Evolutionary conservation across 2,113 vertebrate genomes (phyloP), one percentile per base, ranked within the genome.

Genomic region (Dipodomys merriami): DNA sequence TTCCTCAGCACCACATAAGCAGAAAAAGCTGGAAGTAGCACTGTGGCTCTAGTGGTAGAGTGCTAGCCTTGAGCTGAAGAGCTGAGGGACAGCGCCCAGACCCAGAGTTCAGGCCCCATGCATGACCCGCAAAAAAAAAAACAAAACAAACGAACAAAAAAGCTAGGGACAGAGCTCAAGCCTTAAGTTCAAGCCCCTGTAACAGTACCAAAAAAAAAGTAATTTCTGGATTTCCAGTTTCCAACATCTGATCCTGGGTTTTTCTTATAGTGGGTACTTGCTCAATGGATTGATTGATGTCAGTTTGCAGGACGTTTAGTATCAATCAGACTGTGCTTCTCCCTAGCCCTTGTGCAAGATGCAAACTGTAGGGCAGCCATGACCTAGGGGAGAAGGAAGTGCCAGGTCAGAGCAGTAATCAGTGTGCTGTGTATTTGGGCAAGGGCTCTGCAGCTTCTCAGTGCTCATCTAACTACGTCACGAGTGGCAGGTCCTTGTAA

Each of bases 191-290:
- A 49, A 49, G 12, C 49, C 49, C 49, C 49, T 11, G 10, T 49
- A 49, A 49, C 49, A 49, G 49, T 49, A 49, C 49, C 39, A 39
- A 39, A 39, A 49, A 49, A 49, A 49, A 49, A 49, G 49, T 49
- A 49, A 49, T n/a, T 93, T 29, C 62, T 76, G 71, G 23, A 73
- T 89, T 95, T 94, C 69, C 4, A 53, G n/a, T 22, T 83, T 77
- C 35, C 0, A 3, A 27, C 12, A n/a, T 44, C 67, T 20, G 19
- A 11, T 39, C 29, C 30, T 64, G 69, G 71, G 64, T 76, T 92
- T 44, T 82, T 44, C 25, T 72, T 81, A 30, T 62, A 89, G 57
- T 16, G 67, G 72, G 67, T 39, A 65, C 20, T 35, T 44, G 39
- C 35, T 74, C 39, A 39, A 49, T 49, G 49, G 49, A 49, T 49